These are phyloP conservation scores for Homarus gammarus DNA, from an alignment of 2,888 invertebrate species.

Conservation along the genomic window DNA sequence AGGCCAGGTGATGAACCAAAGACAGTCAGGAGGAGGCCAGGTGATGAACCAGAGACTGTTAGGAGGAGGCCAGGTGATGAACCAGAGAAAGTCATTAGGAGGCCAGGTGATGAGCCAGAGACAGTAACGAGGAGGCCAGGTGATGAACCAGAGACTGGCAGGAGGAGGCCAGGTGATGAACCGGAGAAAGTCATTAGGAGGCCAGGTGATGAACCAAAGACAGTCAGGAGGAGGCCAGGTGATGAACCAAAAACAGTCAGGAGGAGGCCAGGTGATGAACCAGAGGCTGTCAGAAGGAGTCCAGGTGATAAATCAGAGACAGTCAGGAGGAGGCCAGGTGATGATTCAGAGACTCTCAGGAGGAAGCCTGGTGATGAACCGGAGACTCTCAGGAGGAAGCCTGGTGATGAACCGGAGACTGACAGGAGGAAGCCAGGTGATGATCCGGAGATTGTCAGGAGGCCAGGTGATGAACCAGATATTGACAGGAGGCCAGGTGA, in stretches of 20 bases:
- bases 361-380: not conserved
- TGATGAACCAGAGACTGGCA: not conserved
- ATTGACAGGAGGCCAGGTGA: not conserved
- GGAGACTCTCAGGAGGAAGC: not conserved
- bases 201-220: not conserved
- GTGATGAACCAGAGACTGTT: not conserved
- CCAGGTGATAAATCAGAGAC: slow-evolving; percentile 11
- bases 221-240: slow-evolving; percentile 3
- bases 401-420: not conserved
- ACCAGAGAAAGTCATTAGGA: no score
- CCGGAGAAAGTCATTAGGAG: not conserved
- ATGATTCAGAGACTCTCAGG: not conserved
- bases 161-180: not conserved
- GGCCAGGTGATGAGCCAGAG: not conserved
- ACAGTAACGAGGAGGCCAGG: not conserved
- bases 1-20: no score
- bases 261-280: slow-evolving; percentile 26
- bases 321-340: not conserved
- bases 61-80: not conserved
- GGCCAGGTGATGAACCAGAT: slow-evolving; percentile 9
- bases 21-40: no score
- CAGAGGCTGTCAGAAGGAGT: not conserved
- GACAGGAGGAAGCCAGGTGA: slow-evolving; percentile 10
- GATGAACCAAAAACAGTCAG: not conserved
- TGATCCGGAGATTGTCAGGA: not conserved